Conservation (phyloP, 2,888 invertebrate species). For the Scaeva pyrastri region DNA sequence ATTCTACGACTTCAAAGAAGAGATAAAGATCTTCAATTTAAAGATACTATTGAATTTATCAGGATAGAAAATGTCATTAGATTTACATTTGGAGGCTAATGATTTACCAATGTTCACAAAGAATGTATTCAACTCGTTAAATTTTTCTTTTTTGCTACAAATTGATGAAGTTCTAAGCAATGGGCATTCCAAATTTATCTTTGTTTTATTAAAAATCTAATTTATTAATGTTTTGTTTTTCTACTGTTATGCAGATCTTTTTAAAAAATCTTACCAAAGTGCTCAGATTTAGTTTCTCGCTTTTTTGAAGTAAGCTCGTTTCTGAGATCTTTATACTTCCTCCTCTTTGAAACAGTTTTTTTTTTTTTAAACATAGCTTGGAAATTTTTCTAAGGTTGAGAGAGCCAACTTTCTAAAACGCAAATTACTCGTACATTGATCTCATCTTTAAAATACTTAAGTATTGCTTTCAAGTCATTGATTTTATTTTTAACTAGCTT, state of each 20-base stretch:
- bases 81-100: conserved; percentile 3
- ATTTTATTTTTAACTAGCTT: too few species aligned
- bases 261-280: conserved; percentile 20
- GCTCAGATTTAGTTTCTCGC: neutral
- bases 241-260: conserved; percentile 15
- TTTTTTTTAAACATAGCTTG: too few species aligned
- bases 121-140: neutral
- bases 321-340: conserved; percentile 11
- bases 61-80: neutral
- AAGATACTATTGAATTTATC: neutral
- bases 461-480: too few species aligned
- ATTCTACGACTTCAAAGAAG: neutral
- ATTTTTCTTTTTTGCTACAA: neutral
- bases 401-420: too few species aligned
- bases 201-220: conserved; percentile 8
- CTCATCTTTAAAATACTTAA: too few species aligned
- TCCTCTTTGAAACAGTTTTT: too few species aligned
- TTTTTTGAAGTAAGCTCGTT: conserved; percentile 14
- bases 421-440: too few species aligned
- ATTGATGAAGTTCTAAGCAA: neutral
- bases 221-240: conserved; percentile 4
- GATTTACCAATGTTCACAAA: neutral
- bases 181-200: conserved; percentile 2
- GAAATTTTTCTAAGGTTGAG: too few species aligned
- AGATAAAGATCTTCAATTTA: conserved; percentile 5